These are phyloP conservation scores for Peribatodes rhomboidaria DNA, from an alignment of 2,888 invertebrate species.

Conservation along the genomic window DNA sequence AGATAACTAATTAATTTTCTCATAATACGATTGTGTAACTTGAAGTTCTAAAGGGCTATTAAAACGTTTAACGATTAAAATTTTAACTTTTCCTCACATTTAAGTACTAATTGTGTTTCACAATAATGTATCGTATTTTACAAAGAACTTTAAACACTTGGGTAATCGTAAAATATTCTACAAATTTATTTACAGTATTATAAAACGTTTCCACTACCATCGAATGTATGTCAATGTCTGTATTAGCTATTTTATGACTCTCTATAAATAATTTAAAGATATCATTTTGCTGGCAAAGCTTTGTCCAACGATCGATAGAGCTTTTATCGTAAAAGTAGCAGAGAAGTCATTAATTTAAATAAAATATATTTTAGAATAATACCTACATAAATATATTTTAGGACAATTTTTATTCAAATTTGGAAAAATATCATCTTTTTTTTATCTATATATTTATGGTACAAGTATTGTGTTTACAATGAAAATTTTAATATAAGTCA, in stretches of 20 bases:
- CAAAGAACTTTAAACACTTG: neutral
- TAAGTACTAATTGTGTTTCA: neutral
- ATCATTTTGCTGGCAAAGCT: conserved; percentile 45
- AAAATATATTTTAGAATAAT: neutral
- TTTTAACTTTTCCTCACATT: neutral
- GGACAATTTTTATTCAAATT: neutral
- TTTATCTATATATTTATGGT: neutral
- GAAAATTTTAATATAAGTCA: neutral
- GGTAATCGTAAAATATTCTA: neutral
- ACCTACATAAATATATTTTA: neutral
- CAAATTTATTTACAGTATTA: conserved; percentile 32
- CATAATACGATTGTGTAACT: conserved; percentile 11
- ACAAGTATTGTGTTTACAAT: neutral
- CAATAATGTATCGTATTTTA: no score
- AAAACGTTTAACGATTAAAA: neutral
- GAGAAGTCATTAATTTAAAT: conserved; percentile 1
- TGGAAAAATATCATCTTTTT: neutral
- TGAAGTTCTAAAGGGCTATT: conserved; percentile 12
- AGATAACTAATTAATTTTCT: conserved; percentile 11
- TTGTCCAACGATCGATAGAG: conserved; percentile 33
- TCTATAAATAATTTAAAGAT: conserved; percentile 62
- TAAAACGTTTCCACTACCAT: conserved; percentile 52
- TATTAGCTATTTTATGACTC: conserved; percentile 69
- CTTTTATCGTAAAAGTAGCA: conserved; percentile 7
- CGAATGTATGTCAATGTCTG: conserved; percentile 71